Base-by-base conservation (phyloP, 1,140 invertebrate genomes). In the Drosophila elegans region DNA sequence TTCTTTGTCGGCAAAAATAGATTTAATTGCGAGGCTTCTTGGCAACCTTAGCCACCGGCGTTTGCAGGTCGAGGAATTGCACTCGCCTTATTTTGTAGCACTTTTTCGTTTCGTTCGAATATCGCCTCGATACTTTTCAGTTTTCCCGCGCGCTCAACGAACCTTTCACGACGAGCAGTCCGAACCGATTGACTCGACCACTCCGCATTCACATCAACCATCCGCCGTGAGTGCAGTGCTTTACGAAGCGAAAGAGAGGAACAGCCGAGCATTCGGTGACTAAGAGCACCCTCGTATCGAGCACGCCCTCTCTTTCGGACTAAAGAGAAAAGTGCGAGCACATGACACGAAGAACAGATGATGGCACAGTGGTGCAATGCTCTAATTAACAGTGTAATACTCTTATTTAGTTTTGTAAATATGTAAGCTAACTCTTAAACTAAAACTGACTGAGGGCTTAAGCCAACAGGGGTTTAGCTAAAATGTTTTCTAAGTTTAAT, bases 121-220 rank as follows among this genome's bases (percentile, higher is more conserved):
- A 41, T 53, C 34, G 32, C 61, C 25, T 21, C 59, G 53, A 62
- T n/a, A 42, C 29, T 60, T 63, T 57, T 44, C 56, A 64, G 46
- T 69, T 32, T 57, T 48, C 38, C 48, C 67, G 61, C 67, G 49
- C 63, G 68, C 44, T 45, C 64, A 72, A 72, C 53, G 68, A 68
- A 69, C 68, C 64, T 56, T 69, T 21, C 69, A 74, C 71, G 48
- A 54, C 71, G 41, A 66, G 63, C 44, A 61, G 32, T 34, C 25
- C 36, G 45, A 64, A 41, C 59, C 48, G 25, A 46, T 67, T 63
- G 32, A 48, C 42, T 32, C 10, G 9, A 16, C 34, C 29, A 32
- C 29, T 21, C 5, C 25, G 25, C 52, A 9, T 11, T 36, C n/a
- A 62, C 53, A 62, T 62, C 59, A 57, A 59, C 52, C 59, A 59